Evolutionary conservation across 2,797 vertebrate genomes (phyloP).

Genomic region (Girardinus metallicus): DNA sequence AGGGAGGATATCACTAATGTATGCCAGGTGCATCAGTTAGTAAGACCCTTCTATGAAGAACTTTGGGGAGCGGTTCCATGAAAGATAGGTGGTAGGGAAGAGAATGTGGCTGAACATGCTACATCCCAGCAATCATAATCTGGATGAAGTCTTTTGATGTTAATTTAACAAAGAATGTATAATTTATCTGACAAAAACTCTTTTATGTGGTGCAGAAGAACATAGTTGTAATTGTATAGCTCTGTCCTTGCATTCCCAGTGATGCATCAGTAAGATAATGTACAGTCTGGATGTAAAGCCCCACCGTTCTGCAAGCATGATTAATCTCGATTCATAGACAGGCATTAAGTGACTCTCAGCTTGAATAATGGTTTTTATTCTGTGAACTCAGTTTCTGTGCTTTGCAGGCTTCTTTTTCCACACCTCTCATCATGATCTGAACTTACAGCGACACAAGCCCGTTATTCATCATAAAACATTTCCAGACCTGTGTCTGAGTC

Average conservation of each 20-base stretch:
- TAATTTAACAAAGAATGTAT: neutral
- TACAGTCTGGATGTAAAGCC: slow-evolving; percentile 60
- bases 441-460: neutral
- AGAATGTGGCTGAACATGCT: neutral
- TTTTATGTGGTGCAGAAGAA: slow-evolving; percentile 11
- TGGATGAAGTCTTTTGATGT: neutral
- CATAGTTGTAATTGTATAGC: slow-evolving; percentile 17
- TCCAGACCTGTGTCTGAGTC: neutral
- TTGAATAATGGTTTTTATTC: slow-evolving; percentile 40
- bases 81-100: neutral
- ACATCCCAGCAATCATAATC: neutral
- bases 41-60: neutral
- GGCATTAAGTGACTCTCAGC: slow-evolving; percentile 47
- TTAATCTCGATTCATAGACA: slow-evolving; percentile 64
- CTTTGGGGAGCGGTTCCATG: neutral
- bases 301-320: slow-evolving; percentile 67
- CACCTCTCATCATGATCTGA: neutral
- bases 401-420: slow-evolving; percentile 9
- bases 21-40: neutral
- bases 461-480: neutral
- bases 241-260: slow-evolving; percentile 42
- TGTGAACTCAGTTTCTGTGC: slow-evolving; percentile 9
- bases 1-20: neutral
- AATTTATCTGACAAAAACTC: neutral
- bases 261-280: slow-evolving; percentile 60